Evolutionary conservation across 2,797 vertebrate genomes (phyloP).

Genomic region (Hemibagrus guttatus): DNA sequence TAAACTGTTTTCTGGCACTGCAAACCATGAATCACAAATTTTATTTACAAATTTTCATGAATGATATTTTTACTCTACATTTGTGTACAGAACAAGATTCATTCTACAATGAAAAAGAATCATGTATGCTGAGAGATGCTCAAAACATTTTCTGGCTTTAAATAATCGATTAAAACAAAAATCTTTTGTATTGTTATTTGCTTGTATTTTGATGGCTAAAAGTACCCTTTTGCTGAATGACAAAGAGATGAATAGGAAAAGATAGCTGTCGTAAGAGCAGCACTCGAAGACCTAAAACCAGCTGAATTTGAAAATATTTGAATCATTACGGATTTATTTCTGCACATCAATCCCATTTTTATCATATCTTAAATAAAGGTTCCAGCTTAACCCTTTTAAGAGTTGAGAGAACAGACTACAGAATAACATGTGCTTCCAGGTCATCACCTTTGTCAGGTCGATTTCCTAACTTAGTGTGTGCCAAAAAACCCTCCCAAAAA

Average conservation of each 20-base stretch:
- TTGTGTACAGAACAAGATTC: not conserved
- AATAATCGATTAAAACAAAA: not conserved
- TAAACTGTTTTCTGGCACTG: not conserved
- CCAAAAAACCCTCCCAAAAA: not conserved
- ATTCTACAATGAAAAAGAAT: not conserved
- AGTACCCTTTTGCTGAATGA: slow-evolving; percentile 27
- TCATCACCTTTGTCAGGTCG: not conserved
- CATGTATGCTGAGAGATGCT: not conserved
- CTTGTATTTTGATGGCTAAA: not conserved
- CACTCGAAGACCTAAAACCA: slow-evolving; percentile 30
- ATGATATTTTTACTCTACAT: not conserved
- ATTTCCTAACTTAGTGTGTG: not conserved
- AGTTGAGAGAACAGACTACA: not conserved
- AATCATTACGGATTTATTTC: not conserved
- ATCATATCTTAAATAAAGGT: not conserved
- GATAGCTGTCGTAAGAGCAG: slow-evolving; percentile 47
- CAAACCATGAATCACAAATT: not conserved
- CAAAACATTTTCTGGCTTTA: not conserved
- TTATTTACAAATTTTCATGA: not conserved
- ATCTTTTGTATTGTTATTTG: not conserved
- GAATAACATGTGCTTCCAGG: not conserved
- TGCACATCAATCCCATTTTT: not conserved
- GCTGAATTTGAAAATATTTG: not conserved
- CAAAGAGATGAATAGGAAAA: slow-evolving; percentile 38
- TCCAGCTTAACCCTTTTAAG: too few species aligned